Evolutionary conservation across 2,888 invertebrate genomes (phyloP).

Genomic region (Athalia cordata): DNA sequence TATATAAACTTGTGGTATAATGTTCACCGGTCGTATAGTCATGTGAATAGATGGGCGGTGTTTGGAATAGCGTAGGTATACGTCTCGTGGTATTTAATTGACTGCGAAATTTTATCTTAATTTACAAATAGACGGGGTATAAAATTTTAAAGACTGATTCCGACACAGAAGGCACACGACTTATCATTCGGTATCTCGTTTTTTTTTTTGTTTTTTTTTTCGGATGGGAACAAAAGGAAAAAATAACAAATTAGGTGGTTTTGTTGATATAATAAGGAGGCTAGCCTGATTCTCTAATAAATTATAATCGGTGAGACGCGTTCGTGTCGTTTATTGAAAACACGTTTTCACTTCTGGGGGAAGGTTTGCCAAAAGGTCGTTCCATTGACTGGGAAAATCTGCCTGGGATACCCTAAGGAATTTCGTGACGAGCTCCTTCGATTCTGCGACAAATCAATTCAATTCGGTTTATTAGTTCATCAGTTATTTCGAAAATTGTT

Average conservation of each 20-base stretch:
- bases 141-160: background rate
- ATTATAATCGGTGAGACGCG: too few species aligned
- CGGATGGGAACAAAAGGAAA: too few species aligned
- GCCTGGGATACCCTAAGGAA: conserved; percentile 76
- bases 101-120: too few species aligned
- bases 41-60: too few species aligned
- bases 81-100: too few species aligned
- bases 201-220: background rate
- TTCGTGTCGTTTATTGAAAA: conserved; percentile 3
- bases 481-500: background rate
- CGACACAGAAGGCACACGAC: conserved; percentile 24
- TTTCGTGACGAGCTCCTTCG: conserved; percentile 73
- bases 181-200: background rate
- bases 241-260: too few species aligned
- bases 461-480: background rate
- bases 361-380: conserved; percentile 71
- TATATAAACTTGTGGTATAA: background rate
- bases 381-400: conserved; percentile 78
- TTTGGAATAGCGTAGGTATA: too few species aligned
- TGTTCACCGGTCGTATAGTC: background rate
- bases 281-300: too few species aligned
- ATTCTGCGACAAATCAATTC: conserved; percentile 71
- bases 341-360: conserved; percentile 69
- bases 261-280: too few species aligned
- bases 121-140: too few species aligned